Conservation (phyloP, 2,888 invertebrate species). For the Netelia melanura region DNA sequence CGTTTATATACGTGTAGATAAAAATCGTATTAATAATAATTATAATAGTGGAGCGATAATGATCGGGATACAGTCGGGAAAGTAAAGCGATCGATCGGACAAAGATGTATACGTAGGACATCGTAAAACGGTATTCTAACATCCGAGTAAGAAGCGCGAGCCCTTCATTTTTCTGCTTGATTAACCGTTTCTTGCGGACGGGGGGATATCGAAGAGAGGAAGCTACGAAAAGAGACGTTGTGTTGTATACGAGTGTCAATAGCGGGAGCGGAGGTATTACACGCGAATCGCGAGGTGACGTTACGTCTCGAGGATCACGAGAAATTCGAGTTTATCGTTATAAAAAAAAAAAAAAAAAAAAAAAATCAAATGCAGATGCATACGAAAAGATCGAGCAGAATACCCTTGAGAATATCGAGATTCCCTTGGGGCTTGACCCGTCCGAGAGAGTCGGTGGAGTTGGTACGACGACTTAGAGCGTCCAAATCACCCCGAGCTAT, state of each 20-base stretch:
- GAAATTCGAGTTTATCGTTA: constrained; percentile 1
- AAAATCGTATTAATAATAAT: constrained; percentile 46
- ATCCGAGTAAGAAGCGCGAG: constrained; percentile 48
- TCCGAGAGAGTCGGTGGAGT: constrained; percentile 76
- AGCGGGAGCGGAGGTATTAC: constrained; percentile 38
- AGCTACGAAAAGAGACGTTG: too few relatives aligned
- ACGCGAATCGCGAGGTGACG: constrained; percentile 52
- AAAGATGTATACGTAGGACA: constrained; percentile 35
- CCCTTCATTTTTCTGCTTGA: constrained; percentile 1
- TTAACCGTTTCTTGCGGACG: too few relatives aligned
- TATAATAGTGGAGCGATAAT: constrained; percentile 39
- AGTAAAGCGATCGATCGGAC: constrained; percentile 54
- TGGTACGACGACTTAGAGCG: constrained; percentile 76
- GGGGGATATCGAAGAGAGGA: too few relatives aligned
- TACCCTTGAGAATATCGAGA: constrained; percentile 80
- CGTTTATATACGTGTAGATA: constrained; percentile 44
- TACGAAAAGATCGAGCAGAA: constrained; percentile 80
- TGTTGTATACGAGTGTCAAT: neutral
- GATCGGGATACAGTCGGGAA: constrained; percentile 41
- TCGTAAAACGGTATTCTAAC: constrained; percentile 48
- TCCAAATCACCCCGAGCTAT: constrained; percentile 76
- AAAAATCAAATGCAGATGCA: constrained; percentile 79
- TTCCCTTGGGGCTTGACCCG: constrained; percentile 79
- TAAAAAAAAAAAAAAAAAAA: neutral
- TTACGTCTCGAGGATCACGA: constrained; percentile 26